Evolutionary conservation across 2,113 vertebrate genomes (phyloP).

Genomic region (Pteronura brasiliensis): DNA sequence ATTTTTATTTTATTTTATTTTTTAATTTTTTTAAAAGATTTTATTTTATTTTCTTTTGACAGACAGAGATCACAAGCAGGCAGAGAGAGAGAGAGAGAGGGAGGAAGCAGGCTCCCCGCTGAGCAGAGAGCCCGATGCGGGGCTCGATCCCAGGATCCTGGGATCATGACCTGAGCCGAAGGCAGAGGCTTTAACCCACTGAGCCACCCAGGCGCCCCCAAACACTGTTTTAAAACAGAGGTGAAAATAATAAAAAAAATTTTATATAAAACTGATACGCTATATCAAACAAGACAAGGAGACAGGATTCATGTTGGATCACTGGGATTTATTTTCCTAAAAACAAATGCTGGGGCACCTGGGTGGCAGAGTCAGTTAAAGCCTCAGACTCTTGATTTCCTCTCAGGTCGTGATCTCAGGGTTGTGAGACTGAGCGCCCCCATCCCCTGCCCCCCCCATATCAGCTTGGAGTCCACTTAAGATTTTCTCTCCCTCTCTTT

Average conservation of each 20-base stretch:
- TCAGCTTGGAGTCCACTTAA: background rate
- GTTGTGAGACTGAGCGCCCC: background rate
- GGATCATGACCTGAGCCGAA: no score
- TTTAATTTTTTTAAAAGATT: no score
- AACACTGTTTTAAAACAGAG: background rate
- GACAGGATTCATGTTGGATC: background rate
- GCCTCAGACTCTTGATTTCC: background rate
- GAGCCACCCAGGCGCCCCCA: no score
- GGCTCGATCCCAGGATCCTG: no score
- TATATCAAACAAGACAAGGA: background rate
- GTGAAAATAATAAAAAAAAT: background rate
- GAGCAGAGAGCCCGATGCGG: no score
- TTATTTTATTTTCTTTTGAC: no score
- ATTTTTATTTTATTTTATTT: no score
- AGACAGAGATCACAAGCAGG: no score
- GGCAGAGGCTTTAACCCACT: no score
- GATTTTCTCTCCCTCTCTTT: background rate
- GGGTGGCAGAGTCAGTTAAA: background rate
- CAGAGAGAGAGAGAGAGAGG: no score
- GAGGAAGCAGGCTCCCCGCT: no score
- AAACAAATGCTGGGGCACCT: background rate
- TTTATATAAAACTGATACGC: background rate
- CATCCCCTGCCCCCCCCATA: background rate
- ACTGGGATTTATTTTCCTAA: background rate
- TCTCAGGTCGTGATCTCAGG: background rate